phyloP scores from a whole-genome alignment of 1,140 invertebrate genomes.

The Mercenaria mercenaria region DNA sequence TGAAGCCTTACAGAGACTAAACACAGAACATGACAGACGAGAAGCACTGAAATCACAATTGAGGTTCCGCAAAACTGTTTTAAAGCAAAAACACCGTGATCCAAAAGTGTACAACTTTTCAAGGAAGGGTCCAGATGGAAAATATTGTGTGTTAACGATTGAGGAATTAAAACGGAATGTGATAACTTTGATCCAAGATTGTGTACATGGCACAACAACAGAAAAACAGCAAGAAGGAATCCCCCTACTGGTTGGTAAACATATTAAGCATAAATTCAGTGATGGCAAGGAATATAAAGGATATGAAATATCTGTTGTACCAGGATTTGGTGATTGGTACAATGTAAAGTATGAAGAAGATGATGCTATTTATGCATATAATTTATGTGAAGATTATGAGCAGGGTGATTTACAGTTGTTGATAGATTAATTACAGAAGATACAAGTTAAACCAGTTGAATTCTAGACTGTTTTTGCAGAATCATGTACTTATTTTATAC shows the following conservation, averaged over 20 bases:
- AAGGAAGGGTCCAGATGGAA: too few species aligned
- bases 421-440: too few species aligned
- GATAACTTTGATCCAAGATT: constrained; percentile 24
- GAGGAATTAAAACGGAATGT: constrained; percentile 57
- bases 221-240: constrained; percentile 29
- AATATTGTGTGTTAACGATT: constrained; percentile 26
- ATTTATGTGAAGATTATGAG: too few species aligned
- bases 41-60: too few species aligned
- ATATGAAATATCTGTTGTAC: constrained; percentile 36
- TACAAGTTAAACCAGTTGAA: too few species aligned
- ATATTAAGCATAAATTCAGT: constrained; percentile 34
- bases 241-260: constrained; percentile 42
- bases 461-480: too few species aligned
- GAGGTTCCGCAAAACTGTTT: constrained; percentile 62
- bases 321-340: constrained; percentile 45
- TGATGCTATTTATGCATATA: too few species aligned
- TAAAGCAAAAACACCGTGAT: constrained; percentile 49
- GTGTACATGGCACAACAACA: not conserved
- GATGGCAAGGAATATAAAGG: constrained; percentile 58
- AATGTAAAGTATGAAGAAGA: constrained; percentile 50
- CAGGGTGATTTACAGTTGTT: too few species aligned
- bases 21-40: constrained; percentile 33
- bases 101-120: constrained; percentile 45
- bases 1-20: constrained; percentile 56
- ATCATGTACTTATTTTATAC: too few species aligned